A percentile compares a stretch with the other conserved stretches of the same genome.
Evolutionary conservation across 2,113 vertebrate genomes (phyloP).

Genomic region (Anhinga anhinga): DNA sequence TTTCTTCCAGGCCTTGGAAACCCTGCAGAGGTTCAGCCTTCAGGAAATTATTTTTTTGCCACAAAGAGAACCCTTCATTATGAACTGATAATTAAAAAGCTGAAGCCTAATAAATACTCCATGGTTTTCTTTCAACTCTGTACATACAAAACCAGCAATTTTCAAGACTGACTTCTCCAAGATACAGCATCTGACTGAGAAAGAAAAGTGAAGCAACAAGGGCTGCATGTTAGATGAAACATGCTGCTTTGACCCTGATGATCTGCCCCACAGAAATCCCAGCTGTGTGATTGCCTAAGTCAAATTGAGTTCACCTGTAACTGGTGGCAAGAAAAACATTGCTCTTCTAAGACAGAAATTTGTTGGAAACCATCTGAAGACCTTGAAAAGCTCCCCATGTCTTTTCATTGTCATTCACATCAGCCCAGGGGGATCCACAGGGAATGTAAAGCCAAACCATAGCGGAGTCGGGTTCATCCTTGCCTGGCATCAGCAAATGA

Average conservation of each 20-base stretch:
- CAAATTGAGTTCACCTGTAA: neutral
- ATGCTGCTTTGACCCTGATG: neutral
- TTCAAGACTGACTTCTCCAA: neutral
- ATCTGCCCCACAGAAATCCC: neutral
- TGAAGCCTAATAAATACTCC: neutral
- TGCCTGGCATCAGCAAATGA: neutral
- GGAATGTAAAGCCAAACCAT: neutral
- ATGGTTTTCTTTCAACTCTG: constrained; percentile 28
- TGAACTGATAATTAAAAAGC: constrained; percentile 67
- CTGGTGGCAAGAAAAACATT: neutral
- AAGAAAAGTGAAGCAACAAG: constrained; percentile 10
- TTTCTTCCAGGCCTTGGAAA: constrained; percentile 56
- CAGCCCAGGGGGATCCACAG: neutral
- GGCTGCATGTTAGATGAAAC: neutral
- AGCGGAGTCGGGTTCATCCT: neutral
- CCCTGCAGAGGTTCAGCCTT: constrained; percentile 56
- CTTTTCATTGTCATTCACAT: neutral
- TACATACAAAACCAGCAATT: neutral
- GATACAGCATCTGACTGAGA: neutral
- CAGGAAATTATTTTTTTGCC: constrained; percentile 60
- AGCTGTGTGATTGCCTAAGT: neutral
- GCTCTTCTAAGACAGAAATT: neutral
- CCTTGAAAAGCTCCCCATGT: neutral
- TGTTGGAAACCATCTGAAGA: neutral
- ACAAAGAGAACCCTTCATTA: constrained; percentile 59